These are phyloP conservation scores for Dorcus parallelipipedus DNA, from an alignment of 2,888 invertebrate genomes.

Conservation along the genomic window DNA sequence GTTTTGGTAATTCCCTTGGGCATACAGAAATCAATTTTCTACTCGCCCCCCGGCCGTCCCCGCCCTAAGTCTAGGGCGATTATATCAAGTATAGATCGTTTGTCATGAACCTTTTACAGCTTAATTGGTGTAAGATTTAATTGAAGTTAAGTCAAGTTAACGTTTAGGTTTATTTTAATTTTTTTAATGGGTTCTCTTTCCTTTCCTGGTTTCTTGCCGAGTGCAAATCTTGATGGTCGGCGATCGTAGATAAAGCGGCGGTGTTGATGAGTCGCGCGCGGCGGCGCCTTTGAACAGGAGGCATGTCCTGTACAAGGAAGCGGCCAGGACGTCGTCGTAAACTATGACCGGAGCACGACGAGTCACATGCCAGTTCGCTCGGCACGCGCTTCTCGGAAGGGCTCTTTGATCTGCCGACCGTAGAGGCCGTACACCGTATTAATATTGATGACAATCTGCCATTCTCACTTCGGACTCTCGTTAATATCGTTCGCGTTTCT, in stretches of 20 bases:
- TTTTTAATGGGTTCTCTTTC: too few relatives aligned
- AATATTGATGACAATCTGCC: constrained; percentile 4
- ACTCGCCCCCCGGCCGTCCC: too few relatives aligned
- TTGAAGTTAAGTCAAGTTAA: too few relatives aligned
- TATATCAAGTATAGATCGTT: too few relatives aligned
- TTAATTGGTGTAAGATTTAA: too few relatives aligned
- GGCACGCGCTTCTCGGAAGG: constrained; percentile 43
- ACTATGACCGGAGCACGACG: constrained; percentile 34
- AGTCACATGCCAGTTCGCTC: constrained; percentile 37
- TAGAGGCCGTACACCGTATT: constrained; percentile 11
- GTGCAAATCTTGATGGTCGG: not conserved
- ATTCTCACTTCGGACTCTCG: constrained; percentile 10
- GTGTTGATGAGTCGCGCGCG: constrained; percentile 15
- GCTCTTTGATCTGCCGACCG: constrained; percentile 25
- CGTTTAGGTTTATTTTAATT: too few relatives aligned
- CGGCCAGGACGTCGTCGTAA: constrained; percentile 41
- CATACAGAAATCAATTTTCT: too few relatives aligned
- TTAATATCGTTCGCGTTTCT: constrained; percentile 19
- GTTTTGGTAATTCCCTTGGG: too few relatives aligned
- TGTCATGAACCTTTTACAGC: too few relatives aligned
- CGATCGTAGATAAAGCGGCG: not conserved
- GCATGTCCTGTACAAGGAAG: constrained; percentile 28
- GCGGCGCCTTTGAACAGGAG: constrained; percentile 30
- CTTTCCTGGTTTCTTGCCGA: too few relatives aligned
- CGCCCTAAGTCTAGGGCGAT: too few relatives aligned